Base-by-base conservation (phyloP, 2,888 invertebrate genomes). In the Conus canariensis region DNA sequence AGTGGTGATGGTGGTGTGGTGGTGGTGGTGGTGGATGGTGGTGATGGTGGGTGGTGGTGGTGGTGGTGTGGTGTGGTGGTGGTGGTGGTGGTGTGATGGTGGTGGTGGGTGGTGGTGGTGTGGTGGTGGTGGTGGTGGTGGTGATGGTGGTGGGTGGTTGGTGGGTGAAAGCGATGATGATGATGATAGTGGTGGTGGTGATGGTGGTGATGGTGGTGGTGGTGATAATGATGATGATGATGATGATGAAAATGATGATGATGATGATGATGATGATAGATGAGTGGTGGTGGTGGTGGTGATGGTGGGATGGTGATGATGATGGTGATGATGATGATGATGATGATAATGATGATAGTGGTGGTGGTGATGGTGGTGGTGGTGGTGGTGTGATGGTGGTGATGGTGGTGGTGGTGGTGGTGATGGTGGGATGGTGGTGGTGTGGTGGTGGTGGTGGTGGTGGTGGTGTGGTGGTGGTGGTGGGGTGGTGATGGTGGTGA, bases 31-130 rank as follows among this genome's bases (percentile, higher is more conserved):
- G 19, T 67, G n/a, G 67, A 4, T 67, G 67, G 67, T 67, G 67
- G 67, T 16, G 67, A 4, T 67, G 67, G 22, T 58, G 25, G 9
- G 9, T 86, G 60, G 2, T 60, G n/a, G 3, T 86, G 59, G 22
- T 80, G 30, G 80, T 80, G 30, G n/a, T n/a, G 80, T 80, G 30
- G 80, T 80, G 80, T 14, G 10, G 80, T 80, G 80, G 80, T n/a
- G n/a, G n/a, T n/a, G n/a, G n/a, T n/a, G n/a, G n/a, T n/a, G n/a
- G n/a, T n/a, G n/a, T n/a, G n/a, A n/a, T n/a, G n/a, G n/a, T n/a
- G n/a, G n/a, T n/a, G n/a, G n/a, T n/a, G n/a, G n/a, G n/a, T n/a
- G n/a, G n/a, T n/a, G n/a, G n/a, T n/a, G n/a, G n/a, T n/a, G 2
- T 30, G 30, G 2, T 30, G 30, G 2, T 30, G 2, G 2, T 30